Conservation (phyloP, 1,140 invertebrate genomes). For the Lethrus apterus region DNA sequence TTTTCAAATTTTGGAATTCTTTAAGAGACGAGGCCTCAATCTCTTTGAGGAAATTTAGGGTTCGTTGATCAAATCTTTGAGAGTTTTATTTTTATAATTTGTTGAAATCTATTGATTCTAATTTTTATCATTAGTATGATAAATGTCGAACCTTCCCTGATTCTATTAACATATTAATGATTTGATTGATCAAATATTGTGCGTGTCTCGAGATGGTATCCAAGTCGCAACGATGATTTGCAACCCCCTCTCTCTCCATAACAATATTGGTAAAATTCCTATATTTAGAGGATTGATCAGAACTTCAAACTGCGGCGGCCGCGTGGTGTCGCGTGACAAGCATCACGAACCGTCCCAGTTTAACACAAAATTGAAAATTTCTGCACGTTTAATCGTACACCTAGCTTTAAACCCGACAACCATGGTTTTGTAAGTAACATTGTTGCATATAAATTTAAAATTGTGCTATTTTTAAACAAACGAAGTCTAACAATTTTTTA, state of each 20-base stretch:
- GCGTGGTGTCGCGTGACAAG: neutral
- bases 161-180: no score
- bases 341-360: neutral
- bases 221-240: constrained; percentile 9
- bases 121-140: no score
- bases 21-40: no score
- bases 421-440: constrained; percentile 8
- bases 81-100: no score
- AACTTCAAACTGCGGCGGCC: neutral
- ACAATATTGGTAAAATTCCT: neutral
- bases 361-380: neutral
- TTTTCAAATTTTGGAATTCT: no score
- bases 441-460: no score
- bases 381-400: constrained; percentile 1
- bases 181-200: constrained; percentile 13
- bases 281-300: constrained; percentile 9
- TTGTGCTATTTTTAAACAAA: neutral
- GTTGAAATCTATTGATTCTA: no score
- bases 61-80: no score
- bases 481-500: neutral
- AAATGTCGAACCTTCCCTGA: no score
- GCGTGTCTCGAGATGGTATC: neutral
- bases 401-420: neutral
- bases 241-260: neutral
- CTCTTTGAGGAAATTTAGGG: no score